A percentile compares a stretch with the other conserved stretches of the same genome.
Conservation (phyloP, 2,888 invertebrate genomes). For the Tetragnatha montana region DNA sequence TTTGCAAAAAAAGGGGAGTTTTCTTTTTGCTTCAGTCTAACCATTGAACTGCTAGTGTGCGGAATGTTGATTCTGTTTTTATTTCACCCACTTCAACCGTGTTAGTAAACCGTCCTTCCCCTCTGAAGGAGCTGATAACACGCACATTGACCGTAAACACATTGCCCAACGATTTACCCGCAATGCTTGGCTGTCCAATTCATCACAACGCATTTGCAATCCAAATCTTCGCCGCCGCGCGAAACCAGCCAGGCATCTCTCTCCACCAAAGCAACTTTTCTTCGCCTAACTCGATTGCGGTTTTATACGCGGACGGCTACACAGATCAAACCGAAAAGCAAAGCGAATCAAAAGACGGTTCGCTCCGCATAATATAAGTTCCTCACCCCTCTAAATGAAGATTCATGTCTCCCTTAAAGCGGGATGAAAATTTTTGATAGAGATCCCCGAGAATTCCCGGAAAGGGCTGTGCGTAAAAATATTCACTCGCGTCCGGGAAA, state of each 20-base stretch:
- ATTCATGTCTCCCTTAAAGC: constrained; percentile 18
- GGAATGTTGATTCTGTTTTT: too few species aligned
- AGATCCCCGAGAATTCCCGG: constrained; percentile 52
- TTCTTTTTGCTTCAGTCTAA: too few species aligned
- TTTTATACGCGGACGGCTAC: neutral
- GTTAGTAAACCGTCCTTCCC: too few species aligned
- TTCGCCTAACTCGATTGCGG: neutral
- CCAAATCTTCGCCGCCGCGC: neutral
- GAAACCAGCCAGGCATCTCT: neutral
- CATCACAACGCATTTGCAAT: neutral
- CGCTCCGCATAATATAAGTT: constrained; percentile 15
- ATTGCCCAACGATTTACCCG: neutral
- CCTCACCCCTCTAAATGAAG: constrained; percentile 37
- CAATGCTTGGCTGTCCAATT: neutral
- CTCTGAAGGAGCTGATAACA: too few species aligned
- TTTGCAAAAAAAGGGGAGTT: too few species aligned
- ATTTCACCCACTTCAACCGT: too few species aligned
- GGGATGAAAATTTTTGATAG: constrained; percentile 25
- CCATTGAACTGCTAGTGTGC: too few species aligned
- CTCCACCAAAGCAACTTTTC: neutral
- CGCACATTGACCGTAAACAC: neutral
- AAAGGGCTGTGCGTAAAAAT: constrained; percentile 66
- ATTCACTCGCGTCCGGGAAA: constrained; percentile 34
- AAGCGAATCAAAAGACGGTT: neutral
- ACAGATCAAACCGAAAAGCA: neutral